Evolutionary conservation across 2,113 vertebrate genomes (phyloP).

Genomic region (Xyrauchen texanus): DNA sequence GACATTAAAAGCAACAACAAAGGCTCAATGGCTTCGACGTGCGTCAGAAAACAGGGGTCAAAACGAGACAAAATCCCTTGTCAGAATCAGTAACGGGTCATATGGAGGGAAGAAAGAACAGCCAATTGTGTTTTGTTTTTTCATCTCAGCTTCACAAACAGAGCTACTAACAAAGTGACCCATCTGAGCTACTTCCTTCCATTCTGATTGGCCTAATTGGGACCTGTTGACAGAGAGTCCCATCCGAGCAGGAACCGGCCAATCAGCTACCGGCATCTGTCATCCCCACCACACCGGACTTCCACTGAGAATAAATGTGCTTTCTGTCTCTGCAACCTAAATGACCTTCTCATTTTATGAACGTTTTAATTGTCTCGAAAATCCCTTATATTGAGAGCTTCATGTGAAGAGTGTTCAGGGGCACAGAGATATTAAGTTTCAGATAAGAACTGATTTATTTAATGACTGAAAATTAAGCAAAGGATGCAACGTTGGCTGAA

Average conservation of each 20-base stretch:
- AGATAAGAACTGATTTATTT: not conserved
- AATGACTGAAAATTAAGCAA: not conserved
- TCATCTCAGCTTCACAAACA: conserved; percentile 76
- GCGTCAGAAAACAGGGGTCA: conserved; percentile 59
- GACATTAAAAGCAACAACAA: conserved; percentile 72
- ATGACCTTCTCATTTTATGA: conserved; percentile 73
- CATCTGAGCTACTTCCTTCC: conserved; percentile 80
- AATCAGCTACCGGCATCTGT: conserved; percentile 77
- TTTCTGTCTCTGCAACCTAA: conserved; percentile 74
- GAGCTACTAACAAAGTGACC: conserved; percentile 77
- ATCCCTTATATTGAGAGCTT: conserved; percentile 42
- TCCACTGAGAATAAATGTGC: conserved; percentile 72
- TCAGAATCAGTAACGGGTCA: conserved; percentile 60
- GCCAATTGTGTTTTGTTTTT: conserved; percentile 77
- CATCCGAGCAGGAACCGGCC: conserved; percentile 78
- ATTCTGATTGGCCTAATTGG: conserved; percentile 83
- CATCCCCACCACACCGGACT: conserved; percentile 75
- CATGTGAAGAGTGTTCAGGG: not conserved
- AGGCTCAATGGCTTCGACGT: conserved; percentile 52
- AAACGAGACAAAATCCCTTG: conserved; percentile 57
- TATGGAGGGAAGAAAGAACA: conserved; percentile 64
- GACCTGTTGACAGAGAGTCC: conserved; percentile 82
- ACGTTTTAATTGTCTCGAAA: conserved; percentile 63
- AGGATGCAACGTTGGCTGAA: not conserved
- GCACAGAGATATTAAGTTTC: not conserved